Percentiles rank a stretch among this genome's conserved stretches.
Evolutionary conservation across 2,888 invertebrate species (phyloP).

Genomic region (Rhingia rostrata): DNA sequence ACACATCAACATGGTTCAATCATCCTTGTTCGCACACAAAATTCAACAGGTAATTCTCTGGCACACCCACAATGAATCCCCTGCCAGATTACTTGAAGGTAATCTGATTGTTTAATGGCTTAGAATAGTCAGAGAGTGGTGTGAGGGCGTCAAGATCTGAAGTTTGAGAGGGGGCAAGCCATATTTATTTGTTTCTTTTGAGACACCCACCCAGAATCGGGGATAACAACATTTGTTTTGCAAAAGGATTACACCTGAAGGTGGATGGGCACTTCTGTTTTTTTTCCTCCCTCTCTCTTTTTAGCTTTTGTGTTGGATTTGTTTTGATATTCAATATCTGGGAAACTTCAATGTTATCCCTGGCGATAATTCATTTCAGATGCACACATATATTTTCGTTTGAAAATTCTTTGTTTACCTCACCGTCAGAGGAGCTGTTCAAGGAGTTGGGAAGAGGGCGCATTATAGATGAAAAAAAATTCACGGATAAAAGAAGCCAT

Average conservation of each 20-base stretch:
- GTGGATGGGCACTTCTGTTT: conserved; percentile 67
- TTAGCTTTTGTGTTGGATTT: conserved; percentile 53
- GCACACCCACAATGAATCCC: conserved; percentile 3
- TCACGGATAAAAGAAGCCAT: conserved; percentile 37
- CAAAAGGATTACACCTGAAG: conserved; percentile 64
- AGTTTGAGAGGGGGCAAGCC: conserved; percentile 23
- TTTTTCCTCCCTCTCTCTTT: conserved; percentile 5
- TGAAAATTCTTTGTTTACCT: conserved; percentile 52
- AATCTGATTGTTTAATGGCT: conserved; percentile 69
- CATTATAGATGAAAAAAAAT: conserved; percentile 6
- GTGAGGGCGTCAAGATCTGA: conserved; percentile 11
- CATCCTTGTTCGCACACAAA: conserved; percentile 1
- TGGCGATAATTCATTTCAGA: conserved; percentile 71
- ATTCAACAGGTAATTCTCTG: conserved; percentile 57
- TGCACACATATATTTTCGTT: conserved; percentile 69
- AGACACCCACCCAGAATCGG: conserved; percentile 4
- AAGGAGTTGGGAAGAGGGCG: neutral
- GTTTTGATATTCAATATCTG: conserved; percentile 74
- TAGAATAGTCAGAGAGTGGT: conserved; percentile 47
- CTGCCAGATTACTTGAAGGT: conserved; percentile 42
- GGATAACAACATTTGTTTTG: conserved; percentile 68
- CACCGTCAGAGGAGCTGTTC: neutral
- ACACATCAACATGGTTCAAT: conserved; percentile 21
- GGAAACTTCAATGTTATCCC: conserved; percentile 70
- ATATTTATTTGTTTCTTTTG: conserved; percentile 54